Percentiles rank a stretch among this genome's conserved stretches.
Evolutionary conservation across 2,797 vertebrate genomes (phyloP).

Genomic region (Melanotaenia maccullochi): DNA sequence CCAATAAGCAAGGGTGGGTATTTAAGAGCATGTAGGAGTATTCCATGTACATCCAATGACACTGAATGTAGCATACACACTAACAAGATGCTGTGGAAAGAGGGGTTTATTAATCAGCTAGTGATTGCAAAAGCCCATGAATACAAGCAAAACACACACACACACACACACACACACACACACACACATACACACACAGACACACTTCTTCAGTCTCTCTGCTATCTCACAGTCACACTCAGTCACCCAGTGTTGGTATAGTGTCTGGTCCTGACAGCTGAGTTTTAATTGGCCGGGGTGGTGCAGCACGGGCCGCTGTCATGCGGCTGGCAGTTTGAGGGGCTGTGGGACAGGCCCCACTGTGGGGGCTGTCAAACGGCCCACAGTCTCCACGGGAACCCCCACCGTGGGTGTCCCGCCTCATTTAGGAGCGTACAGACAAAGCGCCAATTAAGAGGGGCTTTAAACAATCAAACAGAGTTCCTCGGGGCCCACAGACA

Average conservation of each 20-base stretch:
- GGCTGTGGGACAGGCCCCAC: conserved; percentile 85
- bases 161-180: conserved; percentile 67
- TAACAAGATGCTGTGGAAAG: conserved; percentile 42
- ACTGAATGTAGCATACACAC: conserved; percentile 48
- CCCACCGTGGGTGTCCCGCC: conserved; percentile 85
- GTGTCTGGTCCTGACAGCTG: conserved; percentile 90
- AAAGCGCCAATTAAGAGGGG: conserved; percentile 88
- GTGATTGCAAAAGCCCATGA: conserved; percentile 59
- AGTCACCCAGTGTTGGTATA: conserved; percentile 87
- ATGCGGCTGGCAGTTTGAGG: conserved; percentile 86
- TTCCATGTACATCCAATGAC: conserved; percentile 38
- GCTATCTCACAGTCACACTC: conserved; percentile 72
- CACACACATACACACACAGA: conserved; percentile 65
- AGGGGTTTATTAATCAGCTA: conserved; percentile 60
- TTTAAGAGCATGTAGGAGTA: conserved; percentile 48
- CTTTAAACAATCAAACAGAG: conserved; percentile 88
- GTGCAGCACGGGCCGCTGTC: conserved; percentile 87
- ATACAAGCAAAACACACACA: conserved; percentile 64
- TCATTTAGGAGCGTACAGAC: conserved; percentile 86
- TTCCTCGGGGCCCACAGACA: conserved; percentile 81
- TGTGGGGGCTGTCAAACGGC: conserved; percentile 85
- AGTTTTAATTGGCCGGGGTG: conserved; percentile 92
- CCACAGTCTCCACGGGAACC: conserved; percentile 82
- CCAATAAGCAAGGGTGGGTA: conserved; percentile 31
- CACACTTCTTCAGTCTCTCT: conserved; percentile 32